Base-by-base conservation (phyloP, 2,113 vertebrate genomes). In the Rallus limicola region DNA sequence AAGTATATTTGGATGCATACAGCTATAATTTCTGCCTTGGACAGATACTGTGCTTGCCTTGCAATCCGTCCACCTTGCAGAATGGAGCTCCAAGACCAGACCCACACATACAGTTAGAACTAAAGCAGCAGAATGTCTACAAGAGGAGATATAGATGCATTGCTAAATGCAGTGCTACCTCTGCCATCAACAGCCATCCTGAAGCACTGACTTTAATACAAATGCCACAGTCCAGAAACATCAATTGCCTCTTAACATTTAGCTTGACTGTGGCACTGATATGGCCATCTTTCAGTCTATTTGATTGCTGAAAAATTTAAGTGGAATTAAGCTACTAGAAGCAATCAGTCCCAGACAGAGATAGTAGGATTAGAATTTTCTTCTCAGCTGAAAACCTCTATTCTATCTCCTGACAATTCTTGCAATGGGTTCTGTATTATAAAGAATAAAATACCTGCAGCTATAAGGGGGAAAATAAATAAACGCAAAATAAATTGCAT, bases 401-500 rank as follows among this genome's bases (percentile, higher is more conserved):
- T 21, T 62, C 33, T 72, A 44, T 68, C 46, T 92, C 78, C 33
- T 72, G 55, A 90, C 31, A 78, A 44, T 72, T 92, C 10, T 64
- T 74, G 24, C 75, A 75, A 56, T 38, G 26, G 7, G 9, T 77
- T 95, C 33, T 82, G 38, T 70, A 53, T 81, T 93, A 60, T 6
- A 28, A 75, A 84, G 62, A 69, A 90, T 38, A 16, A 81, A 94
- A 86, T 86, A 79, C 40, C 38, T 86, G 62, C 38, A 77, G 24
- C 40, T 68, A 5, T 67, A 86, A 52, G 0, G 10, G 44, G 44
- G 63, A 94, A 92, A 64, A 70, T 14, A 93, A 93, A 82, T 9
- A 34, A 46, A 77, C 46, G 46, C 40, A 88, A 93, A 95, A 96
- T 71, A 91, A 77, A 91, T 88, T 84, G 59, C 25, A 77, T 90